Percentiles rank a stretch among this genome's conserved stretches.
These are phyloP conservation scores for Heliconius sara DNA, from an alignment of 2,888 invertebrate species.

Conservation along the genomic window DNA sequence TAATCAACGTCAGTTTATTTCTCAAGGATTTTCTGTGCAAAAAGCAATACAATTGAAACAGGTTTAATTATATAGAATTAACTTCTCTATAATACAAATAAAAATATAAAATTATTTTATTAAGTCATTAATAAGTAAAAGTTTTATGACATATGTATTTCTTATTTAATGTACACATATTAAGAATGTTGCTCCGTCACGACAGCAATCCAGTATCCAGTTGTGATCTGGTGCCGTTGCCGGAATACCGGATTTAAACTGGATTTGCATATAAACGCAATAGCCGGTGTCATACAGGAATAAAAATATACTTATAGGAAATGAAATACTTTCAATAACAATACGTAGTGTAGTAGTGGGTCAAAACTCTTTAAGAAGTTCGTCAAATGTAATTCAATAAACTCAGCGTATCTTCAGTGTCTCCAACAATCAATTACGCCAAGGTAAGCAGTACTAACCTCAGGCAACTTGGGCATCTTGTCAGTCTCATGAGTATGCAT, in stretches of 20 bases:
- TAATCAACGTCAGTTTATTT: constrained; percentile 24
- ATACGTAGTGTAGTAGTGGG: background rate
- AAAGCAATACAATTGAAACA: constrained; percentile 25
- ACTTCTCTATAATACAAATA: constrained; percentile 12
- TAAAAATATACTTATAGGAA: constrained; percentile 28
- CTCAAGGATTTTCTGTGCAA: constrained; percentile 23
- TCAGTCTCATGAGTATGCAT: constrained; percentile 80
- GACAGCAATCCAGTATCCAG: constrained; percentile 44
- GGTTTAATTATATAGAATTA: constrained; percentile 16
- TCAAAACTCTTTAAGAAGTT: background rate
- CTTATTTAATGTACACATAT: constrained; percentile 32
- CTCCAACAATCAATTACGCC: background rate
- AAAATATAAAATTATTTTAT: constrained; percentile 15
- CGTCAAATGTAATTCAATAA: background rate
- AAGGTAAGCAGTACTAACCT: constrained; percentile 78
- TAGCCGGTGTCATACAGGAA: constrained; percentile 40
- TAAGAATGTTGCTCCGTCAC: constrained; percentile 47
- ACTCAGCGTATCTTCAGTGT: background rate
- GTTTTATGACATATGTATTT: constrained; percentile 20
- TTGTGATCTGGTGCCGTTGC: constrained; percentile 44
- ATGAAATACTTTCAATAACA: background rate
- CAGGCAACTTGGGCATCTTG: constrained; percentile 92
- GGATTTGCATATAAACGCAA: constrained; percentile 47
- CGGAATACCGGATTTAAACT: constrained; percentile 47
- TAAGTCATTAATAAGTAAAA: constrained; percentile 12